phyloP scores from a whole-genome alignment of 2,797 vertebrate species.

The Schizopygopsis malacanthus region DNA sequence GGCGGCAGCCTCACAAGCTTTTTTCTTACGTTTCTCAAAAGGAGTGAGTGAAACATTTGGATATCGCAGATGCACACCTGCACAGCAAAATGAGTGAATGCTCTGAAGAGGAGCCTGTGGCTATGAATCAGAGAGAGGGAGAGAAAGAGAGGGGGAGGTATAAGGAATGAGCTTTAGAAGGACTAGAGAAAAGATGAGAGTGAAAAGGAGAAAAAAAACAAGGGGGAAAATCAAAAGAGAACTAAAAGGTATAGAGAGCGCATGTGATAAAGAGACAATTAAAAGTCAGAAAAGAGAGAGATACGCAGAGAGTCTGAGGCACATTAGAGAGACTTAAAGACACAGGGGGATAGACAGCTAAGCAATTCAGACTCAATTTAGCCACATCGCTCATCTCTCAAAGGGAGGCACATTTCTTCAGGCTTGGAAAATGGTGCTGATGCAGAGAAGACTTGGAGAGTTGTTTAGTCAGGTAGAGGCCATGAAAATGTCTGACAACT shows the following conservation, averaged over 20 bases:
- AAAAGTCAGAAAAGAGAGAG: constrained; percentile 27
- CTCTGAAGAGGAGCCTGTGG: constrained; percentile 46
- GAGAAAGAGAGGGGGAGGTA: constrained; percentile 36
- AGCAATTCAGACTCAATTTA: constrained; percentile 36
- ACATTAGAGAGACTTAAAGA: constrained; percentile 37
- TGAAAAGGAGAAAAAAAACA: not conserved
- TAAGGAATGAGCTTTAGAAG: not conserved
- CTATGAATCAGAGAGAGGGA: constrained; percentile 42
- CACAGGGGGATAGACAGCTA: constrained; percentile 3
- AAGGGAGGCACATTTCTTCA: constrained; percentile 33
- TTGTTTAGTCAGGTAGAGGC: constrained; percentile 34
- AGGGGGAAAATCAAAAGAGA: constrained; percentile 7
- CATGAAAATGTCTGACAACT: constrained; percentile 5
- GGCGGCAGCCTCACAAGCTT: constrained; percentile 26
- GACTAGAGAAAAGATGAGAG: constrained; percentile 22
- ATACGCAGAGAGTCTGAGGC: constrained; percentile 17
- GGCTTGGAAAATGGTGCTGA: constrained; percentile 48
- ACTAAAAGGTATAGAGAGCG: constrained; percentile 15
- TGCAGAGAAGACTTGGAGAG: constrained; percentile 19
- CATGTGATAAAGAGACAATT: constrained; percentile 40
- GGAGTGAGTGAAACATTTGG: constrained; percentile 48
- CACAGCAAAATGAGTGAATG: constrained; percentile 34
- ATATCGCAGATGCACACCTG: constrained; percentile 54
- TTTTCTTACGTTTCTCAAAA: constrained; percentile 33
- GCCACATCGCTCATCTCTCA: constrained; percentile 41